A percentile compares a stretch with the other conserved stretches of the same genome.
These are phyloP conservation scores for Scolopax rusticola DNA, from an alignment of 2,797 vertebrate species.

Conservation along the genomic window DNA sequence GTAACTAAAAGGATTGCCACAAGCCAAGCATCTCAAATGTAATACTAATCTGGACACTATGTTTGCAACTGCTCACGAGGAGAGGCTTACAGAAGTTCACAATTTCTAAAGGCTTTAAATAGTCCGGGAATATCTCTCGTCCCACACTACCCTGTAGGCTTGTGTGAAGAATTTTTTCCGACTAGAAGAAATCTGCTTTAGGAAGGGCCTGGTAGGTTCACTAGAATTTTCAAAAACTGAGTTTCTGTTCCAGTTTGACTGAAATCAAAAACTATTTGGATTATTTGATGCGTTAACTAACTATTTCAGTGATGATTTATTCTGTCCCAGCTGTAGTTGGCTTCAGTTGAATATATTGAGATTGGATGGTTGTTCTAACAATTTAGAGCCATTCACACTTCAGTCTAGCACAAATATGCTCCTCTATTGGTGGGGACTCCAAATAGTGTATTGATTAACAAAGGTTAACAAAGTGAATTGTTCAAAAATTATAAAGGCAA, in stretches of 20 bases:
- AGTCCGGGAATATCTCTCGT: background rate
- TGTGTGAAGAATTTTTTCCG: background rate
- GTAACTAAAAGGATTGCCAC: background rate
- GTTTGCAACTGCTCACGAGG: background rate
- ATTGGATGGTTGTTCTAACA: background rate
- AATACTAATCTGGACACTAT: background rate
- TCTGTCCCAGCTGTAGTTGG: background rate
- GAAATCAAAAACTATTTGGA: background rate
- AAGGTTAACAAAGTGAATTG: background rate
- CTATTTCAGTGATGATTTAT: background rate
- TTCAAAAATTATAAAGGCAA: background rate
- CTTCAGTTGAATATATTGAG: background rate
- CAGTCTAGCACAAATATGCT: fast-evolving
- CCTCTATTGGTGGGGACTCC: background rate
- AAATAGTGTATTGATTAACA: background rate
- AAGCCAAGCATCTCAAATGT: fast-evolving
- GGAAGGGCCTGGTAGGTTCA: background rate
- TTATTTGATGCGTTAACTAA: background rate
- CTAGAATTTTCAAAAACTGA: background rate
- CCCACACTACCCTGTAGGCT: background rate
- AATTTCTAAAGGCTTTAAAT: background rate
- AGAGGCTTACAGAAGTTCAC: background rate
- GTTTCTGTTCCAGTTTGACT: background rate
- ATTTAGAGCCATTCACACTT: background rate
- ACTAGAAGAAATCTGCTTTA: background rate